Base-by-base conservation (phyloP, 2,797 vertebrate species). In the Cyprinella venusta region DNA sequence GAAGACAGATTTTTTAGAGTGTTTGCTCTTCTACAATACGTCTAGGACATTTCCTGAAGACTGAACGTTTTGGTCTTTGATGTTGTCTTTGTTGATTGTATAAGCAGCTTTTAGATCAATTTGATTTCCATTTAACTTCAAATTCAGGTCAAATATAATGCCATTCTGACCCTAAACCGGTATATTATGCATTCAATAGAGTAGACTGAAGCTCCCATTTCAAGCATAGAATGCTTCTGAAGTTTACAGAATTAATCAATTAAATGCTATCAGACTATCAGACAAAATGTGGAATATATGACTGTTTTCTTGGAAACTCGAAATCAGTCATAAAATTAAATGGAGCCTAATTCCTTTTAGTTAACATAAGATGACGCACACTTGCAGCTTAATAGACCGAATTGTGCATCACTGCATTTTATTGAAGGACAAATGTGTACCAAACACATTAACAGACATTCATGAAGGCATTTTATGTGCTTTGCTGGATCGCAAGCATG, bases 291-390 rank as follows among this genome's bases (percentile, higher is more conserved):
- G 64, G 72, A 81, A 84, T 54, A 19, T 42, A 69, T 67, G 33
- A 68, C 13, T 48, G 10, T 80, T 77, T 75, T 36, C 40, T 64
- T 26, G 24, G 65, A 52, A 84, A 78, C 24, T 87, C 0, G 1
- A 59, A 59, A 59, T n/a, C 54, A 59, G 54, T 24, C 85, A 88
- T 90, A 88, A 90, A 87, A 77, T 76, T 80, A 16, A 85, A 77
- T 78, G 68, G 30, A 33, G 30, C 9, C 15, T 87, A 77, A 16
- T 76, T 69, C 79, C 86, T 86, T 87, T 80, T 69, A 81, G 36
- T 75, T 65, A 64, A 52, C 30, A 74, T 38, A 54, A 76, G 61
- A 86, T 63, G 78, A 79, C 89, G 88, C 72, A 84, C 78, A 71
- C 0, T 67, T 54, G 16, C 40, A 83, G 67, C n/a, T 82, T 86